Evolutionary conservation across 2,888 invertebrate genomes (phyloP).

Genomic region (Pteria penguin): DNA sequence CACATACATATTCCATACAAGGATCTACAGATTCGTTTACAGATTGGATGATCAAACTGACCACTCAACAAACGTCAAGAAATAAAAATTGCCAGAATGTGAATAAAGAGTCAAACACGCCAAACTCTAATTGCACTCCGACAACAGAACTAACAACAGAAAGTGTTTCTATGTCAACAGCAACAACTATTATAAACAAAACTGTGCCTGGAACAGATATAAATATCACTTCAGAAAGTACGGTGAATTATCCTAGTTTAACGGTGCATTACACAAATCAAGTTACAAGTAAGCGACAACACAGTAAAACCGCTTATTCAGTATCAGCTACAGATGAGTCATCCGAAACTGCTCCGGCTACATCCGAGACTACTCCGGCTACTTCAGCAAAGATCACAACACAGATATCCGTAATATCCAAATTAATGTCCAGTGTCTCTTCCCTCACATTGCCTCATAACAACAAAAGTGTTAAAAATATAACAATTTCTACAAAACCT

Average conservation of each 20-base stretch:
- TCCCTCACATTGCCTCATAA: background rate
- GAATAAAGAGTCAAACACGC: background rate
- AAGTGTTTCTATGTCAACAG: background rate
- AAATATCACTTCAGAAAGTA: background rate
- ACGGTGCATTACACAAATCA: no score
- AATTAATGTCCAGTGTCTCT: background rate
- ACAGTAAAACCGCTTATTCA: background rate
- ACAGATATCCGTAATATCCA: no score
- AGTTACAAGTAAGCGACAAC: background rate
- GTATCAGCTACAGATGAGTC: background rate
- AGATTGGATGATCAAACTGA: constrained; percentile 11
- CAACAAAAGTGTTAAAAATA: background rate
- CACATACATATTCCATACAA: background rate
- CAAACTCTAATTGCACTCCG: background rate
- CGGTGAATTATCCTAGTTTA: background rate
- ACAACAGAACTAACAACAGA: background rate
- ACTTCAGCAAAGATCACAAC: background rate
- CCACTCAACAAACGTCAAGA: background rate
- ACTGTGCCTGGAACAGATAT: no score
- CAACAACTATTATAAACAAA: background rate
- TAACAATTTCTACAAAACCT: background rate
- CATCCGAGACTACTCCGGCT: background rate
- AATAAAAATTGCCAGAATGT: constrained; percentile 1
- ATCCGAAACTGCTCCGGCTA: background rate
- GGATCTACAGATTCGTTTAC: constrained; percentile 3